These are phyloP conservation scores for Eristalis pertinax DNA, from an alignment of 2,888 invertebrate genomes.

Conservation along the genomic window DNA sequence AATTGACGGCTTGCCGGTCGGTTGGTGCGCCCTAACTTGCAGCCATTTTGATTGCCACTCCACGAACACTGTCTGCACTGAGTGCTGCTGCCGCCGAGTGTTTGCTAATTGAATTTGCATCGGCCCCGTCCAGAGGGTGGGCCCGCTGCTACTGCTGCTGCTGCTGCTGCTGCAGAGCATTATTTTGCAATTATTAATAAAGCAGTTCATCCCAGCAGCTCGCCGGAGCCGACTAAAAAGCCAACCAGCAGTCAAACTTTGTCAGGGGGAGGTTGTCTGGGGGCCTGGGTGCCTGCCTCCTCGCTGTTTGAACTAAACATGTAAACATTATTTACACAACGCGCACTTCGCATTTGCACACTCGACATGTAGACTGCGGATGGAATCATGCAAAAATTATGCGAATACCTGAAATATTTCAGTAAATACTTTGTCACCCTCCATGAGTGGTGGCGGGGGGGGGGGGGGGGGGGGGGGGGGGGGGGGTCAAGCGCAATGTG, in stretches of 20 bases:
- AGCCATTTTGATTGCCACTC: constrained; percentile 39
- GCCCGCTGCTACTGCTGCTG: too few species aligned
- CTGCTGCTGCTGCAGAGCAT: constrained; percentile 7
- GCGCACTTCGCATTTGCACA: constrained; percentile 21
- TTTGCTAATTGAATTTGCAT: constrained; percentile 46
- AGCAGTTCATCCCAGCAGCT: constrained; percentile 38
- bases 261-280: too few species aligned
- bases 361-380: constrained; percentile 8
- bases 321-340: constrained; percentile 45
- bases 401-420: constrained; percentile 62
- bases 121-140: neutral
- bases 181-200: constrained; percentile 62
- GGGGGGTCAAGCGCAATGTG: too few species aligned
- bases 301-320: constrained; percentile 7
- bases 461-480: neutral
- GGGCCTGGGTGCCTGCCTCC: too few species aligned
- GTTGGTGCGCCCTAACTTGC: neutral
- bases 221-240: constrained; percentile 37
- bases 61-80: neutral
- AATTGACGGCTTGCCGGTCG: constrained; percentile 4
- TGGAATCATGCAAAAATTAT: constrained; percentile 66
- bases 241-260: neutral
- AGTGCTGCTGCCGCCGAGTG: neutral
- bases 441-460: neutral
- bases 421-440: constrained; percentile 42